phyloP scores from a whole-genome alignment of 1,140 invertebrate species.

The Laupala kohalensis region DNA sequence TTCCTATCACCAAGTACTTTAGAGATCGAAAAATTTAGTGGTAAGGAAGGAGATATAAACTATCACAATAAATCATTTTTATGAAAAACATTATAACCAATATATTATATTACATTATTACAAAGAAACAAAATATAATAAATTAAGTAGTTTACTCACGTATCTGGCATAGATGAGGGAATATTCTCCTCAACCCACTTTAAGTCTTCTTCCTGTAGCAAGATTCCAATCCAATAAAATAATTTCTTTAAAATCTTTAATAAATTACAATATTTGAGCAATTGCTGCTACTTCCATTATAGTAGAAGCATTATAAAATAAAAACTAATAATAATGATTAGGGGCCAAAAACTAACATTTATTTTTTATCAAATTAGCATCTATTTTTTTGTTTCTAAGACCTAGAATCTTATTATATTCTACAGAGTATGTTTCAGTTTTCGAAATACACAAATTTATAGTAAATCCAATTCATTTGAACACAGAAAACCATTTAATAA shows the following conservation, averaged over 20 bases:
- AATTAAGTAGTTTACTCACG: conserved; percentile 31
- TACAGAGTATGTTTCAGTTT: too few relatives aligned
- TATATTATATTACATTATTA: background rate
- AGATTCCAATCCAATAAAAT: too few relatives aligned
- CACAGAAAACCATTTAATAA: too few relatives aligned
- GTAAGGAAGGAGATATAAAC: background rate
- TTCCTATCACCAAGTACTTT: background rate
- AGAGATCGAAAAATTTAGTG: background rate
- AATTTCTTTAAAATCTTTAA: background rate
- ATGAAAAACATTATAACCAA: background rate
- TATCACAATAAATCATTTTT: background rate
- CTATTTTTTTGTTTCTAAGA: too few relatives aligned
- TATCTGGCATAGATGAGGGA: conserved; percentile 55
- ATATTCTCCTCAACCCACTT: conserved; percentile 90
- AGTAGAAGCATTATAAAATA: background rate
- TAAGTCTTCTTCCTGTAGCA: conserved; percentile 60
- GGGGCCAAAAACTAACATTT: background rate
- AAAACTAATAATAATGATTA: background rate
- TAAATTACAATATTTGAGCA: background rate
- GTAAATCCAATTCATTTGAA: too few relatives aligned
- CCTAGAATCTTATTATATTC: too few relatives aligned
- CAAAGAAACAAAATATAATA: background rate
- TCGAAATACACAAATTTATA: too few relatives aligned
- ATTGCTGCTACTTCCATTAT: background rate
- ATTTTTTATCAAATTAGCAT: background rate